Conservation (phyloP, 2,113 vertebrate genomes). For the Peromyscus californicus region DNA sequence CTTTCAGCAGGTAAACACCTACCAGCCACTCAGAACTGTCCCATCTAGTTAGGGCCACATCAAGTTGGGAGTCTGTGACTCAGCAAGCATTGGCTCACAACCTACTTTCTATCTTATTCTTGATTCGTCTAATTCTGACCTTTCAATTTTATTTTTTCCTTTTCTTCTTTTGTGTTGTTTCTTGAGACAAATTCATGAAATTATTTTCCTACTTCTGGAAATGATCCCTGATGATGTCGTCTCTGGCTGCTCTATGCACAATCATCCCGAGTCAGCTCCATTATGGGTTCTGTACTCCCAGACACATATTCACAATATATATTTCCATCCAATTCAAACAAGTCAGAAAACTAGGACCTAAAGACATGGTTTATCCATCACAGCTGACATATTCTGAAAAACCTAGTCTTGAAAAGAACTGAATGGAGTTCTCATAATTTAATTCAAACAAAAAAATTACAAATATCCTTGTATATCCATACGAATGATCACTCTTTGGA, state of each 20-base stretch:
- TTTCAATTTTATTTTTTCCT: constrained; percentile 15
- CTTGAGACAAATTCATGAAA: not conserved
- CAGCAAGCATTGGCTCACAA: not conserved
- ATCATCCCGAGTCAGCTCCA: not conserved
- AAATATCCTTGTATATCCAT: not conserved
- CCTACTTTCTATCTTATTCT: not conserved
- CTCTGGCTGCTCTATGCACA: not conserved
- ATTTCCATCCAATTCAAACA: not conserved
- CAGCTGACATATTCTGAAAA: not conserved
- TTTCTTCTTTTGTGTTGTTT: not conserved
- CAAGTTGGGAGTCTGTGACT: not conserved
- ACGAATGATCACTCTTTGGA: not conserved
- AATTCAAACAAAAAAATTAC: constrained; percentile 26
- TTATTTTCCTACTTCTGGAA: not conserved
- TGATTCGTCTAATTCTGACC: constrained; percentile 1
- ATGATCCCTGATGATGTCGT: not conserved
- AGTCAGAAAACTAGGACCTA: not conserved
- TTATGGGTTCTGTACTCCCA: not conserved
- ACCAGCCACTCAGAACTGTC: not conserved
- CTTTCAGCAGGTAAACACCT: not conserved
- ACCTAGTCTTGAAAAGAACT: not conserved
- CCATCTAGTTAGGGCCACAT: not conserved
- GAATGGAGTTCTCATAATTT: not conserved
- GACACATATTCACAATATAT: not conserved
- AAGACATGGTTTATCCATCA: not conserved